A percentile compares a stretch with the other conserved stretches of the same genome.
Conservation (phyloP, 2,113 vertebrate species). For the Mormyrus iriodes region DNA sequence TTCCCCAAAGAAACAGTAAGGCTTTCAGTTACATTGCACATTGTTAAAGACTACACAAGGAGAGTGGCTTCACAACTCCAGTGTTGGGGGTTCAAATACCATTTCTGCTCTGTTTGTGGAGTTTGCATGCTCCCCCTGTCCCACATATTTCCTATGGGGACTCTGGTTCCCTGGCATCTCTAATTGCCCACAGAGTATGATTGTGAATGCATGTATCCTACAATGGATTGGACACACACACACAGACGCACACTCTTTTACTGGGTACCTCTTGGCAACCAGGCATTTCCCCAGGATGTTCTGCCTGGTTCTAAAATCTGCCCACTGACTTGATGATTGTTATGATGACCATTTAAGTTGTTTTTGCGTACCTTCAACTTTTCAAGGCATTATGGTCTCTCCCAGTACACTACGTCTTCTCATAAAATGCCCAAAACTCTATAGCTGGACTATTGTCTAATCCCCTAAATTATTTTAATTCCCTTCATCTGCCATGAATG, state of each 20-base stretch:
- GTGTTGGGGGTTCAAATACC: background rate
- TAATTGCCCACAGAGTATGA: background rate
- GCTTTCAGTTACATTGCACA: background rate
- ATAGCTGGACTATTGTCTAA: background rate
- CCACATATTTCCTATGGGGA: background rate
- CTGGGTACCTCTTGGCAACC: background rate
- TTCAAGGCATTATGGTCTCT: background rate
- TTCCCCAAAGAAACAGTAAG: background rate
- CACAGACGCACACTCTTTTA: too few species aligned
- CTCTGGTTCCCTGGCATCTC: background rate
- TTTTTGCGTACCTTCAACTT: background rate
- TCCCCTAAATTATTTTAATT: background rate
- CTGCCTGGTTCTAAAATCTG: background rate
- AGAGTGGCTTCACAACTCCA: background rate
- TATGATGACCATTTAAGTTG: background rate
- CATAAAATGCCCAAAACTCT: background rate
- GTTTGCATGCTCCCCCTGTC: background rate
- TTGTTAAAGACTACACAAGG: background rate
- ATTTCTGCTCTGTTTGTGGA: background rate
- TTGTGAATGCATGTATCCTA: background rate
- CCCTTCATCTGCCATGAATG: background rate
- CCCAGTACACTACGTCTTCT: background rate
- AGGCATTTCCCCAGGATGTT: background rate
- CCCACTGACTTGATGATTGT: background rate
- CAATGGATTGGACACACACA: background rate